Evolutionary conservation across 2,888 invertebrate species (phyloP).

Genomic region (Deilephila elpenor): DNA sequence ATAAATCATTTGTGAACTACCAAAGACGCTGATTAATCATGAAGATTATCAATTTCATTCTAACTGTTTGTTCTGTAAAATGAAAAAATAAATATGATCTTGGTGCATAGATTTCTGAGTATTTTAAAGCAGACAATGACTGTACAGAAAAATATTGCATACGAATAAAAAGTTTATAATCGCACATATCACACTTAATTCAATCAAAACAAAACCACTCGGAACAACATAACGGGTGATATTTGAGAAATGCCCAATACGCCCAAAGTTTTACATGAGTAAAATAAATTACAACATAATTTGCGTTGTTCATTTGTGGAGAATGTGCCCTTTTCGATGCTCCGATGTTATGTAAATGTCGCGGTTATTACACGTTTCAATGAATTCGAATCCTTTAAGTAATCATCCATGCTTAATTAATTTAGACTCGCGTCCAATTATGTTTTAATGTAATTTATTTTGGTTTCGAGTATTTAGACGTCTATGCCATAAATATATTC

Average conservation of each 20-base stretch:
- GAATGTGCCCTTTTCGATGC: not conserved
- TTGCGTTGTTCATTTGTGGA: slow-evolving; percentile 15
- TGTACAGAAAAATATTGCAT: not conserved
- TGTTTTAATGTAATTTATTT: not conserved
- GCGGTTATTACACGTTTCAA: not conserved
- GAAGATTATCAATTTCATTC: no score
- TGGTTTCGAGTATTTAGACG: not conserved
- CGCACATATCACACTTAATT: not conserved
- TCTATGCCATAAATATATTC: not conserved
- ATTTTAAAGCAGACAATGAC: no score
- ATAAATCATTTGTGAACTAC: no score
- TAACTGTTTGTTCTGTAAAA: no score
- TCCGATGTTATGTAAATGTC: not conserved
- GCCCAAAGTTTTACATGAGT: not conserved
- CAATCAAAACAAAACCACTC: no score
- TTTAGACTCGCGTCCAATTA: not conserved
- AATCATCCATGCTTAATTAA: slow-evolving; percentile 6
- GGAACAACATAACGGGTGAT: not conserved
- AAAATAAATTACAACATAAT: slow-evolving; percentile 18
- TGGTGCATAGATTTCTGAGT: no score
- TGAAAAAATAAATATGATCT: no score
- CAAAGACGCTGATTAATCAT: no score
- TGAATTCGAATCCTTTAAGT: not conserved
- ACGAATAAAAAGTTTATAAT: not conserved
- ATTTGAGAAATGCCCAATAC: not conserved